Evolutionary conservation across 1,140 invertebrate genomes (phyloP).

Genomic region (Magallana ariakensis): DNA sequence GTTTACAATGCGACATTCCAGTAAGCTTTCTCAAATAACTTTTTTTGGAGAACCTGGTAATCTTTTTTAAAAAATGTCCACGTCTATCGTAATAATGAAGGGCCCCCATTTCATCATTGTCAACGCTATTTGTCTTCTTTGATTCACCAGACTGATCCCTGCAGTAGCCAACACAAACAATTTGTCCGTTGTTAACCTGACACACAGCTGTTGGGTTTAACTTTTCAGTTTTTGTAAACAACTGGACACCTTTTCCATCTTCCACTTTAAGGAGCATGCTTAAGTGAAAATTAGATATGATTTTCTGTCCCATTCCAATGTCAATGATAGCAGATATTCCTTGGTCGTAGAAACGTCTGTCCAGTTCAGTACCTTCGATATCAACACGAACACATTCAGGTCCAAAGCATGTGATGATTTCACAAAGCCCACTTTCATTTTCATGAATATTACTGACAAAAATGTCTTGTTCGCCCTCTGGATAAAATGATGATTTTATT

Average conservation of each 20-base stretch:
- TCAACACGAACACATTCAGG: neutral
- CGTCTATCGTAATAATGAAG: neutral
- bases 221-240: neutral
- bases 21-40: neutral
- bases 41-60: neutral
- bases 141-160: neutral
- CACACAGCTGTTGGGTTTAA: neutral
- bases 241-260: neutral
- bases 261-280: neutral
- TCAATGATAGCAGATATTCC: neutral
- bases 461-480: neutral
- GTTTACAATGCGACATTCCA: neutral
- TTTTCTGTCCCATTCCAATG: neutral
- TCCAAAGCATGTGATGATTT: neutral
- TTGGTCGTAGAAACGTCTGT: neutral
- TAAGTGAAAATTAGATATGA: neutral
- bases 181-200: neutral
- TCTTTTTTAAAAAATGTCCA: constrained; percentile 14
- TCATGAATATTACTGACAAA: constrained; percentile 12
- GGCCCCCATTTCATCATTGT: neutral
- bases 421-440: neutral
- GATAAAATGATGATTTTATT: neutral
- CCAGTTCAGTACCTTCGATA: neutral
- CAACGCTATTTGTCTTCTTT: no score
- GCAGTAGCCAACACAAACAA: neutral